Base-by-base conservation (phyloP, 2,888 invertebrate species). In the Andrena flavipes region DNA sequence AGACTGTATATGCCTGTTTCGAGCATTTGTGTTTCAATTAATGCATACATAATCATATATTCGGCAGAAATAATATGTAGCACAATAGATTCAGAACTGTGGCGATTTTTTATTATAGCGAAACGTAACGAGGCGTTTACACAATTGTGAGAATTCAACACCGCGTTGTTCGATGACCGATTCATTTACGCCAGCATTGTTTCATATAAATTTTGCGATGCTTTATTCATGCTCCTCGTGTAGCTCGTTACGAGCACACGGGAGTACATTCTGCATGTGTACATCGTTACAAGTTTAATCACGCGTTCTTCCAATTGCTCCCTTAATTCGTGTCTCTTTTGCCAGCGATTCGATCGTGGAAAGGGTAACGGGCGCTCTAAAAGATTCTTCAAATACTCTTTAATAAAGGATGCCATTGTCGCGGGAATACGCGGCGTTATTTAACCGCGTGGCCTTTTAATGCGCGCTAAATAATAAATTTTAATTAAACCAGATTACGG, bases 401-500 rank as follows among this genome's bases (percentile, higher is more conserved):
- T 20, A 60, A 64, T 72, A 56, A 56, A 67, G 30, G 62, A 80
- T 48, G 51, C 16, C 35, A 16, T 49, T 8, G 13, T 35, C 13
- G 35, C 35, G n/a, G 35, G 42, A 48, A 70, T 35, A 30, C 29
- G 26, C 5, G 26, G 33, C 42, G 29, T 80, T 68, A 68, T 78
- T 80, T 62, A 33, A n/a, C 26, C 42, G 7, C 6, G 7, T 26
- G 60, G 62, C 20, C 65, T 54, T 71, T 72, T 72, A 69, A 79
- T 42, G 69, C 51, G 48, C 23, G 69, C 70, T 74, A 67, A 74
- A 65, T 69, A 74, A 74, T 65, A 65, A 74, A 79, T 70, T 74
- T 80, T 70, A 82, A 80, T 74, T 74, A 74, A 80, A 74, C 8
- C 48, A 42, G 20, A 79, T 69, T 69, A 54, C 30, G 42, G 26